Percentiles rank a stretch among this genome's conserved stretches.
phyloP scores from a whole-genome alignment of 1,140 invertebrate species.

The Bombus waltoni region DNA sequence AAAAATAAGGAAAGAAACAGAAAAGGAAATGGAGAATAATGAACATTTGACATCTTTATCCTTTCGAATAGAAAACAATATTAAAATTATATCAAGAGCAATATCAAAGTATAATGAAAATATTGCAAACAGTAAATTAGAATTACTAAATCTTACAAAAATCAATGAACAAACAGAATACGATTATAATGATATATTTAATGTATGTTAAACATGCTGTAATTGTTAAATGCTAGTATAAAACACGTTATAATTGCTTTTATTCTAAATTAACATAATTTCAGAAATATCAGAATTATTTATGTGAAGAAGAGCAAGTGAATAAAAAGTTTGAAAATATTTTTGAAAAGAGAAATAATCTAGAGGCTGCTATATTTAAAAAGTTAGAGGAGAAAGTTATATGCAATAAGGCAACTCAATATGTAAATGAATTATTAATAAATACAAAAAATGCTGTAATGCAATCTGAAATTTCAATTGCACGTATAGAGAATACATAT shows the following conservation, averaged over 20 bases:
- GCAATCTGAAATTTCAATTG: conserved; percentile 84
- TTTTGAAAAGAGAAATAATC: conserved; percentile 82
- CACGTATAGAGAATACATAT: conserved; percentile 86
- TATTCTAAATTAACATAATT: conserved; percentile 29
- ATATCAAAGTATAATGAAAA: conserved; percentile 69
- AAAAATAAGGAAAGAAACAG: conserved; percentile 82
- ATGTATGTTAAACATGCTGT: conserved; percentile 61
- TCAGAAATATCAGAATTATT: conserved; percentile 71
- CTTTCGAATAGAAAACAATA: conserved; percentile 84
- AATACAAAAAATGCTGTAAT: conserved; percentile 79
- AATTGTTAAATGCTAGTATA: conserved; percentile 6
- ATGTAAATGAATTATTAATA: conserved; percentile 81
- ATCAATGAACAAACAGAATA: conserved; percentile 84
- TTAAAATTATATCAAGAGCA: conserved; percentile 75
- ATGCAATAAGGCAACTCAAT: conserved; percentile 84
- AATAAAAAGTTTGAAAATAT: conserved; percentile 83
- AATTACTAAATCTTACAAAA: conserved; percentile 83
- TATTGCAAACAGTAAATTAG: conserved; percentile 78
- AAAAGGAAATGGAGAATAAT: conserved; percentile 86
- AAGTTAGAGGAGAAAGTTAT: conserved; percentile 87
- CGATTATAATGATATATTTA: conserved; percentile 80
- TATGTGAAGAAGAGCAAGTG: conserved; percentile 73
- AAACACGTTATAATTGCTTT: conserved; percentile 1
- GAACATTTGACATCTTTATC: conserved; percentile 85
- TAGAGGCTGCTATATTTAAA: conserved; percentile 86